Percentiles rank a stretch among this genome's conserved stretches.
These are phyloP conservation scores for Gyrodactylus bullatarudis DNA, from an alignment of 1,140 invertebrate species.

Conservation along the genomic window DNA sequence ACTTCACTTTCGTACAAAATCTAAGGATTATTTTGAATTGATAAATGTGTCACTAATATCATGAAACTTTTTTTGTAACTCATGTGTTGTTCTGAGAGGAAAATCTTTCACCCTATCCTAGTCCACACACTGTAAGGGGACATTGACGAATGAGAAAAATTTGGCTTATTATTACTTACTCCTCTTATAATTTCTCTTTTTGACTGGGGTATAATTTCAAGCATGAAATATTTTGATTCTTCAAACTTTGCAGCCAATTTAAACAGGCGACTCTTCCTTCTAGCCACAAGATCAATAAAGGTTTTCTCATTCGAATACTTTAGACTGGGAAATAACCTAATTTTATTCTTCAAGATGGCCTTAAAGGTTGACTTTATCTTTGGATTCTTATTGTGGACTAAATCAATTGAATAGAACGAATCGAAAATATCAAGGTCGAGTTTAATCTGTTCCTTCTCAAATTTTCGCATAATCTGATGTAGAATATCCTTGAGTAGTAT, in stretches of 20 bases:
- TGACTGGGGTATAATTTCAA: background rate
- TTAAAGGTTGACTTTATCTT: background rate
- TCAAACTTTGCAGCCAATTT: background rate
- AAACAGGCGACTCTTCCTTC: background rate
- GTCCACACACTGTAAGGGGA: too few relatives aligned
- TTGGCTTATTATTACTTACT: too few relatives aligned
- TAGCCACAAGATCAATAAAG: background rate
- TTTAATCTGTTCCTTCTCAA: background rate
- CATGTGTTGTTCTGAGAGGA: too few relatives aligned
- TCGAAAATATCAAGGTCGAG: background rate
- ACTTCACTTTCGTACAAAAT: too few relatives aligned
- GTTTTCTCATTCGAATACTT: background rate
- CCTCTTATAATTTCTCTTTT: background rate
- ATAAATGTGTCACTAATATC: too few relatives aligned
- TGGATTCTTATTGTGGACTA: background rate
- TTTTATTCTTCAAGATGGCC: background rate
- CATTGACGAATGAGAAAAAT: too few relatives aligned
- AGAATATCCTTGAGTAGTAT: background rate
- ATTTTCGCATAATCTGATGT: background rate
- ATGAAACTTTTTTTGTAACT: too few relatives aligned
- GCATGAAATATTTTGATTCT: background rate
- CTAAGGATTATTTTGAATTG: too few relatives aligned
- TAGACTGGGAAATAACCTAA: background rate
- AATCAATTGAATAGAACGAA: background rate
- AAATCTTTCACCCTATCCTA: too few relatives aligned